Evolutionary conservation across 2,113 vertebrate species (phyloP).

Genomic region (Puffinus mauretanicus): DNA sequence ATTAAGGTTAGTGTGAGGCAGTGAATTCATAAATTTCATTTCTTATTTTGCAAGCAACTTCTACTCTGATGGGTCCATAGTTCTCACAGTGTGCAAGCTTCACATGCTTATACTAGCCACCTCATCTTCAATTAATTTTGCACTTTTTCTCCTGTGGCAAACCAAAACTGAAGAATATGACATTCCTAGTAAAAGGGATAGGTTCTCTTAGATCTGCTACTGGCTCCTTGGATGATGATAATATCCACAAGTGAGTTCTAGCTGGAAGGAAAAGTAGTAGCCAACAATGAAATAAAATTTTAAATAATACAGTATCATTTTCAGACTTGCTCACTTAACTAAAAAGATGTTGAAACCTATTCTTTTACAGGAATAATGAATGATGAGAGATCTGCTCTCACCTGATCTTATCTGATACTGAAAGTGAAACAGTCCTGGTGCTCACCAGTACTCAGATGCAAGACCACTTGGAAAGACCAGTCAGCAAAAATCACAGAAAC

Average conservation of each 20-base stretch:
- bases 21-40: neutral
- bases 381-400: neutral
- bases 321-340: neutral
- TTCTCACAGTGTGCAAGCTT: neutral
- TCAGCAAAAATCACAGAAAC: neutral
- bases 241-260: neutral
- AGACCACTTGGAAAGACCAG: neutral
- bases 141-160: neutral
- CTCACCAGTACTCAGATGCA: neutral
- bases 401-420: neutral
- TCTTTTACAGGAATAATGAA: neutral
- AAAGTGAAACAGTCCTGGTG: neutral
- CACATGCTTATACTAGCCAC: neutral
- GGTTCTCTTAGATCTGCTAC: neutral
- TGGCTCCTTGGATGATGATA: neutral
- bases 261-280: neutral
- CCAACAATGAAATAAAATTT: neutral
- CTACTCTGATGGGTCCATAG: neutral
- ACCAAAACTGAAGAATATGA: neutral
- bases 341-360: neutral
- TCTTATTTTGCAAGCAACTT: neutral
- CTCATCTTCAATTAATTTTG: neutral
- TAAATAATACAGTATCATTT: neutral
- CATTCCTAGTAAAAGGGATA: neutral
- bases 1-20: neutral